Evolutionary conservation across 2,888 invertebrate genomes (phyloP).

Genomic region (Andrena marginata): DNA sequence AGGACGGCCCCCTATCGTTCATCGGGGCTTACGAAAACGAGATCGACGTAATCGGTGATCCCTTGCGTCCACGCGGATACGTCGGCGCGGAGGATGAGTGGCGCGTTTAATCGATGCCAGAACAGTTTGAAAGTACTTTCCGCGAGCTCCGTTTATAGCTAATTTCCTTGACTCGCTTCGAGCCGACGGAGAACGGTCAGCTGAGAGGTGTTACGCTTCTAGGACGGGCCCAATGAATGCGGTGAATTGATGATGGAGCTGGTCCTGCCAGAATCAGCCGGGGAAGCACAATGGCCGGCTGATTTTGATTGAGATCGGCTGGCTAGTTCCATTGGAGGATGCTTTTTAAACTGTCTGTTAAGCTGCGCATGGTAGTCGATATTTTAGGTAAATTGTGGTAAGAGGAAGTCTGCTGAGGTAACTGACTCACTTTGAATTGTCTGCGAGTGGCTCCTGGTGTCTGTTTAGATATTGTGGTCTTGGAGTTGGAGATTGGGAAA

Average conservation of each 20-base stretch:
- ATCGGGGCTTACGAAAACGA: slow-evolving; percentile 47
- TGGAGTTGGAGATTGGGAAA: too few relatives aligned
- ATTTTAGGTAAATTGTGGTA: too few relatives aligned
- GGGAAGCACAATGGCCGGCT: not conserved
- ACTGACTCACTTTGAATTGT: too few relatives aligned
- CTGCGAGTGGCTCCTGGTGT: too few relatives aligned
- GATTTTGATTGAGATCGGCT: not conserved
- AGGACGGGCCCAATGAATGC: not conserved
- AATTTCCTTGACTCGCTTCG: slow-evolving; percentile 57
- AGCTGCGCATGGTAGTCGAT: too few relatives aligned
- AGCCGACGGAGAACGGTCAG: slow-evolving; percentile 35
- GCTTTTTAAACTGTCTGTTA: not conserved
- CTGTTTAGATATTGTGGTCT: too few relatives aligned
- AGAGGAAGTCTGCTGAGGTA: too few relatives aligned
- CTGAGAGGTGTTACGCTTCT: not conserved
- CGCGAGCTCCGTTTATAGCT: slow-evolving; percentile 45
- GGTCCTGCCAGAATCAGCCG: not conserved
- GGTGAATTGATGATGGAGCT: not conserved
- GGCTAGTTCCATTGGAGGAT: not conserved
- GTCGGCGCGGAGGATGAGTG: slow-evolving; percentile 27
- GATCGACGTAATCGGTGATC: slow-evolving; percentile 38
- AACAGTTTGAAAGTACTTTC: slow-evolving; percentile 53
- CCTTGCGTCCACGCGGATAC: slow-evolving; percentile 2
- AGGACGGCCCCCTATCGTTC: too few relatives aligned
- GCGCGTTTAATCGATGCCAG: slow-evolving; percentile 43